Conservation (phyloP, 2,797 vertebrate genomes). For the Gila robusta region DNA sequence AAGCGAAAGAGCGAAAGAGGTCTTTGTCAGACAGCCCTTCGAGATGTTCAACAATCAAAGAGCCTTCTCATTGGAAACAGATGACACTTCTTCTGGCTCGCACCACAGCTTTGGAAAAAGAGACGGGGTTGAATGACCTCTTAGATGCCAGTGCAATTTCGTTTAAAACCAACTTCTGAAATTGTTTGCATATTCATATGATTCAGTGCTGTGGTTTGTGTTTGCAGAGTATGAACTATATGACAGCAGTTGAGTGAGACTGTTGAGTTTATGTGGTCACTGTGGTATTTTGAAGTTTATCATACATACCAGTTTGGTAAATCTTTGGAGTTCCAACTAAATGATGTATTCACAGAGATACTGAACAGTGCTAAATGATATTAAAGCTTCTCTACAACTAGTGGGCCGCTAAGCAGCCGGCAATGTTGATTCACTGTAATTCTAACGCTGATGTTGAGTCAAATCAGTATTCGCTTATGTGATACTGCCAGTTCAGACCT, state of each 20-base stretch:
- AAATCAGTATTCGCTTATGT: conserved; percentile 34
- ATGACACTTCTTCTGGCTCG: conserved; percentile 71
- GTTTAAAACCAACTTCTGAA: conserved; percentile 59
- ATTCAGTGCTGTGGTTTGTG: conserved; percentile 62
- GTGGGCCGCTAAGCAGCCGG: neutral
- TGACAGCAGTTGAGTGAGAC: conserved; percentile 54
- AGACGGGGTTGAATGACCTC: conserved; percentile 45
- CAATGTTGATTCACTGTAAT: conserved; percentile 29
- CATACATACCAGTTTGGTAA: conserved; percentile 57
- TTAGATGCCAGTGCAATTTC: conserved; percentile 57
- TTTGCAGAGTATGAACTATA: conserved; percentile 61
- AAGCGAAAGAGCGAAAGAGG: conserved; percentile 54
- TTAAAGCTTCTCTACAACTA: neutral
- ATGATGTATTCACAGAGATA: neutral
- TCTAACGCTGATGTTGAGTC: conserved; percentile 1
- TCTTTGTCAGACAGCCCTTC: conserved; percentile 74
- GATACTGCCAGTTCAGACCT: neutral
- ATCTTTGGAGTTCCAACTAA: conserved; percentile 24
- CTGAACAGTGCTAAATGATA: neutral
- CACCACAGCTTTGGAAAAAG: conserved; percentile 62
- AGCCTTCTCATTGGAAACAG: conserved; percentile 80
- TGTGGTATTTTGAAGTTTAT: conserved; percentile 66
- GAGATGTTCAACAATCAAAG: conserved; percentile 79
- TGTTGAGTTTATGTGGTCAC: conserved; percentile 59
- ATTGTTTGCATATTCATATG: conserved; percentile 62